Base-by-base conservation (phyloP, 2,113 vertebrate species). In the Furnarius figulus region DNA sequence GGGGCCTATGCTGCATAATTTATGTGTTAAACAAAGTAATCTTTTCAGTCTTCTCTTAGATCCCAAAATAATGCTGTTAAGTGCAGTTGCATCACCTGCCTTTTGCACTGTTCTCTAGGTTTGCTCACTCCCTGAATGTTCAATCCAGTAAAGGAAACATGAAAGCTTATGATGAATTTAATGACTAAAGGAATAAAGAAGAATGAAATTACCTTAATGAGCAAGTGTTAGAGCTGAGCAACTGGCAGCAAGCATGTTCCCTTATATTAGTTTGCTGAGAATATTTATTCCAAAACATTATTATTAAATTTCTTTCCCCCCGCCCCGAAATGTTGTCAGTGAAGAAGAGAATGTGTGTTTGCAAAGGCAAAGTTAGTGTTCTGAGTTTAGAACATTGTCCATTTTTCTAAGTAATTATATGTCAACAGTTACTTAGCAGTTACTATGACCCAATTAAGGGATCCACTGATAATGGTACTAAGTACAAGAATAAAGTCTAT, bases 401-500 rank as follows among this genome's bases (percentile, higher is more conserved):
- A 4, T 81, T 92, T 90, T 84, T 71, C 46, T 85, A 58, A 77
- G 35, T 63, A 58, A 83, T 42, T 83, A 31, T 70, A n/a, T 19
- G 47, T 31, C 87, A 67, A 24, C 63, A 58, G 42, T 88, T 80
- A 65, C 19, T 20, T 21, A 46, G 58, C 37, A 74, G 61, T 91
- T 85, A 55, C 62, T 89, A 68, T 39, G 75, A 85, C 86, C 66
- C 40, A 40, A 70, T 81, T 72, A 85, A 84, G 80, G 73, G 46
- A 73, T 81, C 76, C 35, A 44, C 4, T 87, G 76, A 49, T 95
- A 68, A 87, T 66, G 85, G 87, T 96, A 96, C 91, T 89, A 95
- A 96, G 77, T 95, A 71, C 92, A 88, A 77, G 40, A 87, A 89
- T 74, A 47, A 94, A 94, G 49, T 35, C 30, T 90, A 18, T 80